Evolutionary conservation across 2,797 vertebrate genomes (phyloP).

Genomic region (Sparus aurata): DNA sequence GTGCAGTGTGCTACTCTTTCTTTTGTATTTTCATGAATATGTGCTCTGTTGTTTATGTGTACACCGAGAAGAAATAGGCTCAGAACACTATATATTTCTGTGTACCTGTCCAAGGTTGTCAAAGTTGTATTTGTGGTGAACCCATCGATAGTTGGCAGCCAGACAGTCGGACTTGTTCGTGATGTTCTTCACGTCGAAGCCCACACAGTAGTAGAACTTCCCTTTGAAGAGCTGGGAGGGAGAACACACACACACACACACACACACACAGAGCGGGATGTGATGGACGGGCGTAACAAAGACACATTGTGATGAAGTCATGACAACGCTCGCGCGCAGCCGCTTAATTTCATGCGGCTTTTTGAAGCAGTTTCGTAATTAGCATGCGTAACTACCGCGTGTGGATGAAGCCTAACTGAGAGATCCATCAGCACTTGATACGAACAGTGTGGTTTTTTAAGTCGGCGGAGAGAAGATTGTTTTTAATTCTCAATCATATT

Average conservation of each 20-base stretch:
- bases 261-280: not conserved
- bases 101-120: conserved; percentile 97
- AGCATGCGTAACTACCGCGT: conserved; percentile 24
- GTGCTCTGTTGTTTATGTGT: not conserved
- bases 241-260: conserved; percentile 27
- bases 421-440: conserved; percentile 14
- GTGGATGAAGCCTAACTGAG: conserved; percentile 24
- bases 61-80: not conserved
- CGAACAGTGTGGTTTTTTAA: conserved; percentile 10
- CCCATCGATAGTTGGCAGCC: conserved; percentile 94
- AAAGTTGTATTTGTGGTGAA: conserved; percentile 98
- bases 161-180: conserved; percentile 96
- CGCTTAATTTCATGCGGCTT: conserved; percentile 24
- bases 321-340: conserved; percentile 6
- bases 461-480: conserved; percentile 11
- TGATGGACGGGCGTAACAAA: conserved; percentile 19
- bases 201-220: conserved; percentile 97
- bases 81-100: not conserved
- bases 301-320: conserved; percentile 25
- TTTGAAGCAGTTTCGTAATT: conserved; percentile 65
- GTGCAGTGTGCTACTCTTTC: too few species aligned
- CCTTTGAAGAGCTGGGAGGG: conserved; percentile 95
- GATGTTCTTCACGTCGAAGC: conserved; percentile 94
- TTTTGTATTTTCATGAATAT: not conserved
- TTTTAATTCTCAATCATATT: conserved; percentile 41